Conservation (phyloP, 1,140 invertebrate species). For the Battus philenor region DNA sequence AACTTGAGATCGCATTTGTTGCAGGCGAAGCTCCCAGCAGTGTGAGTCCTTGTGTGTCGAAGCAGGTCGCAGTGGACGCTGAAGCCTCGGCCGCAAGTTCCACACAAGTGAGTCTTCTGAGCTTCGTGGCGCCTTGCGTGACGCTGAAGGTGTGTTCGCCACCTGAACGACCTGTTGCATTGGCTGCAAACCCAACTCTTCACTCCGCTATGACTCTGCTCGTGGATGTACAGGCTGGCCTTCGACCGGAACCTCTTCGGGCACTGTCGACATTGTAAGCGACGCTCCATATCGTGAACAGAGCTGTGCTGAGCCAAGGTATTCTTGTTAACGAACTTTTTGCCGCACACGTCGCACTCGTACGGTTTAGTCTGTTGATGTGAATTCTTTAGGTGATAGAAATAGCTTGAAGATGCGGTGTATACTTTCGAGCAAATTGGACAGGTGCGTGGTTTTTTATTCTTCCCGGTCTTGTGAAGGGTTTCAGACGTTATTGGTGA, state of each 20-base stretch:
- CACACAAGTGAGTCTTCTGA: slow-evolving; percentile 69
- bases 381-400: slow-evolving; percentile 78
- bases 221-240: slow-evolving; percentile 76
- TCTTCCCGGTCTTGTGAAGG: neutral
- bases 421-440: slow-evolving; percentile 83
- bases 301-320: slow-evolving; percentile 46
- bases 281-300: slow-evolving; percentile 71
- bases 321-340: slow-evolving; percentile 72
- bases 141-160: slow-evolving; percentile 67
- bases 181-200: slow-evolving; percentile 69
- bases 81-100: slow-evolving; percentile 75
- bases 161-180: slow-evolving; percentile 71
- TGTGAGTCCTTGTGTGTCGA: slow-evolving; percentile 73
- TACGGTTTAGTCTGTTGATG: slow-evolving; percentile 77
- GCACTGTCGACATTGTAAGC: slow-evolving; percentile 71
- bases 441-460: slow-evolving; percentile 80
- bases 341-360: slow-evolving; percentile 73
- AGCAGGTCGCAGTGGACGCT: slow-evolving; percentile 71
- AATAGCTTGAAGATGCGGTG: slow-evolving; percentile 77
- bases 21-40: slow-evolving; percentile 61
- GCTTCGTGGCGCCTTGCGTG: slow-evolving; percentile 73
- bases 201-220: slow-evolving; percentile 62
- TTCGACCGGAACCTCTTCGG: slow-evolving; percentile 74
- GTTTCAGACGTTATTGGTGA: neutral
- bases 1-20: slow-evolving; percentile 77